Evolutionary conservation across 2,113 vertebrate genomes (phyloP).

Genomic region (Romanogobio albipinnatus): DNA sequence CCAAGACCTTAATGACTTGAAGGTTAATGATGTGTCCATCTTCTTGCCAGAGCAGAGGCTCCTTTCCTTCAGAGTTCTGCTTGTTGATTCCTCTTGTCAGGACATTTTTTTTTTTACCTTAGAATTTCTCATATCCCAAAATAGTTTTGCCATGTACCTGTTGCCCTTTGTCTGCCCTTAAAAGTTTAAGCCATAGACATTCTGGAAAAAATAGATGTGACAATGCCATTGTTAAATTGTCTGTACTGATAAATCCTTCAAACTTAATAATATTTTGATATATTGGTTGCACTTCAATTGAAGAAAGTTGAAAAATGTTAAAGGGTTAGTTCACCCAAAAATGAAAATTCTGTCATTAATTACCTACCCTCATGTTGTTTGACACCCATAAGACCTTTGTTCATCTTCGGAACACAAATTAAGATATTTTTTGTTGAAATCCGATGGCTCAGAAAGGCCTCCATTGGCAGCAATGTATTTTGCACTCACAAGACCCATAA

Average conservation of each 20-base stretch:
- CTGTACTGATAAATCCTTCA: too few relatives aligned
- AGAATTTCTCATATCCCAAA: background rate
- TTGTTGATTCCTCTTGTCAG: background rate
- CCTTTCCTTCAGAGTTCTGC: background rate
- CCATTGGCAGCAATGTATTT: too few relatives aligned
- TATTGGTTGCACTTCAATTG: background rate
- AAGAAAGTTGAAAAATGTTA: too few relatives aligned
- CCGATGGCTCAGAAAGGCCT: too few relatives aligned
- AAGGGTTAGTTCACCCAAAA: too few relatives aligned
- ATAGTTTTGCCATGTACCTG: background rate
- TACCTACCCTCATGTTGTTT: too few relatives aligned
- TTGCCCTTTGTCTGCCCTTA: background rate
- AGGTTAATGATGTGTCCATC: constrained; percentile 30
- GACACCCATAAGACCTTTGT: too few relatives aligned
- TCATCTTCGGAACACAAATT: too few relatives aligned
- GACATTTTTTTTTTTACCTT: background rate
- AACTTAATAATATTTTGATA: background rate
- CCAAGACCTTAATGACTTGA: constrained; percentile 14
- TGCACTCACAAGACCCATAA: too few relatives aligned
- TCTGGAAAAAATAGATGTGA: background rate
- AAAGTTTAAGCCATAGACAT: background rate
- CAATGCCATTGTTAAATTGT: too few relatives aligned
- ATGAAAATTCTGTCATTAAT: too few relatives aligned
- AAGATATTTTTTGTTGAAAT: too few relatives aligned
- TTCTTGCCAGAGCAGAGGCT: background rate